Conservation (phyloP, 1,140 invertebrate species). For the Melanaphis sacchari region DNA sequence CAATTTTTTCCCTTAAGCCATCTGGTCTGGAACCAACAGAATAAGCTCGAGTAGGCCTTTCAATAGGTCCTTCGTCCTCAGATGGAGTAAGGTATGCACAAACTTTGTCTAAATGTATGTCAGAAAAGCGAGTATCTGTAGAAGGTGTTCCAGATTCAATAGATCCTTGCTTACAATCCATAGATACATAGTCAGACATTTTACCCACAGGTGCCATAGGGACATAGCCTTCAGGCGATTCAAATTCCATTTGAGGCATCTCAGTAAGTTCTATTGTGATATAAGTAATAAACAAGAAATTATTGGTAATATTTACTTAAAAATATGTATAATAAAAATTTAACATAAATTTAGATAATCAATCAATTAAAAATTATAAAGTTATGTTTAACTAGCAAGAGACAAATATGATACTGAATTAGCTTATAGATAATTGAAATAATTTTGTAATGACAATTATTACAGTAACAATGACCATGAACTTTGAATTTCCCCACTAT, state of each 20-base stretch:
- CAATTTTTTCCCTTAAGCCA: slow-evolving; percentile 59
- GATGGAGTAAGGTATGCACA: slow-evolving; percentile 69
- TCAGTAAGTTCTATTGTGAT: neutral
- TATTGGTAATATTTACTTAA: neutral
- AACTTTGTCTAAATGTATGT: slow-evolving; percentile 75
- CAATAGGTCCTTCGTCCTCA: slow-evolving; percentile 68
- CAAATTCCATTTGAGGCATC: neutral
- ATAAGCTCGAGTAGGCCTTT: slow-evolving; percentile 78
- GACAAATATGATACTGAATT: neutral
- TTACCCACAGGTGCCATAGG: slow-evolving; percentile 69
- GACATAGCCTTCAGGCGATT: slow-evolving; percentile 69
- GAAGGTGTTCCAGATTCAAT: slow-evolving; percentile 77
- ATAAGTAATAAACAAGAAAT: neutral
- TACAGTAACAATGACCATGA: neutral
- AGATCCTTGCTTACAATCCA: slow-evolving; percentile 67
- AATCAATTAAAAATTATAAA: neutral
- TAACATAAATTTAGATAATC: neutral
- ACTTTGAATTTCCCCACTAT: neutral
- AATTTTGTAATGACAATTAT: neutral
- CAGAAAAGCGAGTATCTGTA: slow-evolving; percentile 69
- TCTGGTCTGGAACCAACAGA: slow-evolving; percentile 85
- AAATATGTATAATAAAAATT: neutral
- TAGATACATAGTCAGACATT: slow-evolving; percentile 72
- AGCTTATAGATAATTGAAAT: neutral
- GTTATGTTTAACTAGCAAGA: neutral